phyloP scores from a whole-genome alignment of 1,140 invertebrate species.

The Cepaea nemoralis region DNA sequence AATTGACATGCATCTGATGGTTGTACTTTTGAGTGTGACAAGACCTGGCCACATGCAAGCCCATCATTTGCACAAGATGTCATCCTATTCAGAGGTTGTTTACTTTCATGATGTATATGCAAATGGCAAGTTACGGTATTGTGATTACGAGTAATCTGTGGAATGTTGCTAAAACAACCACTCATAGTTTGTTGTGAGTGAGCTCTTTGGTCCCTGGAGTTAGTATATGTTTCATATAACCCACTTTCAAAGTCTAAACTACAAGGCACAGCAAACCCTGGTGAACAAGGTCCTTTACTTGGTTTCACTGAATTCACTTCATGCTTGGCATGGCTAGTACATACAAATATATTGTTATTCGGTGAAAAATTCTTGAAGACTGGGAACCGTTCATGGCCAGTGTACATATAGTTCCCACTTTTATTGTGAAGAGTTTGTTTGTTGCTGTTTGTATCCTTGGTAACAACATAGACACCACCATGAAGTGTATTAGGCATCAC shows the following conservation, averaged over 20 bases:
- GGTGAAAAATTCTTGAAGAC: not conserved
- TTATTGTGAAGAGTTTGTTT: not conserved
- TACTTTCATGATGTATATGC: not conserved
- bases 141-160: not conserved
- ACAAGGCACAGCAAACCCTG: not conserved
- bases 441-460: not conserved
- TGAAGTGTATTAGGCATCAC: not conserved
- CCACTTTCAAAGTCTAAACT: not conserved
- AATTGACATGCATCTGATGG: not conserved
- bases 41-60: not conserved
- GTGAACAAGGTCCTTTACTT: not conserved
- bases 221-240: not conserved
- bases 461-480: slow-evolving; percentile 20
- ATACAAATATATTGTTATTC: not conserved
- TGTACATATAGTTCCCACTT: not conserved
- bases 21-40: not conserved
- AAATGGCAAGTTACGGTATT: not conserved
- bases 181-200: not conserved
- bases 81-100: not conserved
- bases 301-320: not conserved
- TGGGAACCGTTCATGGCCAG: not conserved
- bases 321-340: not conserved
- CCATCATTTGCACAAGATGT: not conserved
- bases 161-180: not conserved
- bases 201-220: not conserved